phyloP scores from a whole-genome alignment of 2,797 vertebrate species.

The Manis javanica region DNA sequence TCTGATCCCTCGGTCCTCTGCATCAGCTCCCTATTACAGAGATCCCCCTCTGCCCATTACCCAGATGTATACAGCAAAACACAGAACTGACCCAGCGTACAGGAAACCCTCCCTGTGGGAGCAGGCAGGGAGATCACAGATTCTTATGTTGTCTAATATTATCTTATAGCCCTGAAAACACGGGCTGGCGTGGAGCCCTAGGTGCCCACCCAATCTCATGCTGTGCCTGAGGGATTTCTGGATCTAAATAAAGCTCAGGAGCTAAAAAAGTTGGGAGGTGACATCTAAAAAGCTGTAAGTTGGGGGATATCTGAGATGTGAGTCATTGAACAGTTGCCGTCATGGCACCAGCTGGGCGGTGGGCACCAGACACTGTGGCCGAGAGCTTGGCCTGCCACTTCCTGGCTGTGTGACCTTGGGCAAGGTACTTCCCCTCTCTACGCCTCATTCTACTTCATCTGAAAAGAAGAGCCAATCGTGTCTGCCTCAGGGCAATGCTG shows the following conservation, averaged over 20 bases:
- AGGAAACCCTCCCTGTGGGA: background rate
- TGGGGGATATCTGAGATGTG: background rate
- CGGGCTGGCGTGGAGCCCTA: background rate
- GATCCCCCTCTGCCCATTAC: background rate
- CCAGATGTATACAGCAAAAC: background rate
- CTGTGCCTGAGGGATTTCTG: background rate
- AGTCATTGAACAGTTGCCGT: background rate
- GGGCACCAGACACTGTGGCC: background rate
- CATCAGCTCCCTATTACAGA: rapidly evolving
- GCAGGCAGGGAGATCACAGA: background rate
- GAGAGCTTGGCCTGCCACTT: background rate
- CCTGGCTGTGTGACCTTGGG: background rate
- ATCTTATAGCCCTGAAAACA: background rate
- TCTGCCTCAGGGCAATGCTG: background rate
- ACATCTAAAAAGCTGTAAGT: too few species aligned
- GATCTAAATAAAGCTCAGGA: background rate
- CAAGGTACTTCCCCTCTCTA: background rate
- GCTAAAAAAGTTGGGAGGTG: background rate
- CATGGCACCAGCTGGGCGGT: background rate
- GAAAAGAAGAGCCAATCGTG: background rate
- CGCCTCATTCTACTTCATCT: background rate
- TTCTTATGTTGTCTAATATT: background rate
- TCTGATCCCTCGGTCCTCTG: background rate
- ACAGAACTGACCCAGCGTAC: background rate
- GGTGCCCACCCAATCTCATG: background rate